Evolutionary conservation across 2,113 vertebrate genomes (phyloP), one percentile per base, ranked within the genome.

Genomic region (Muntiacus reevesi): DNA sequence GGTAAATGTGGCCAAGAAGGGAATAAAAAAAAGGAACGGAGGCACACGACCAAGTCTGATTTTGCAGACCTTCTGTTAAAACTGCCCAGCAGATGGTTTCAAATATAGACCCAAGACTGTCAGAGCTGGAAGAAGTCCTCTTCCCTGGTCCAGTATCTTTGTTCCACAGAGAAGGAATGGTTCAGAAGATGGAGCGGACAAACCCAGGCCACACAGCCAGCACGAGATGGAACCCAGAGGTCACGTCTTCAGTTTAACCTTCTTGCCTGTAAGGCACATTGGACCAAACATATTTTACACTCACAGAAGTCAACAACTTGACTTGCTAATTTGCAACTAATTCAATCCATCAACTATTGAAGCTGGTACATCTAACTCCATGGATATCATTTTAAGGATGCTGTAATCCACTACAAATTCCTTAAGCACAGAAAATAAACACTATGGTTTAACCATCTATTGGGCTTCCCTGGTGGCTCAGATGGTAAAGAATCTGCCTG

Each of bases 61-160:
- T 89, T 84, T 95, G 54, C 81, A 91, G 54, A 71, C n/a, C 43
- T 94, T 96, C 88, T 97, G 79, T 84, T 92, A 82, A 91, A 89
- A 92, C 57, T 67, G 76, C 12, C 91, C 83, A 30, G 23, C 85
- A 93, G 87, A 95, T 95, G 81, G 88, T 45, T 94, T 90, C 93
- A 93, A 96, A 87, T 82, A 87, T 52, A 79, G 67, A 90, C 47
- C 28, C 27, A 79, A 92, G 81, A 67, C 52, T 81, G 57, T 21
- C 16, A 36, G 23, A 76, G 86, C 91, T 17, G 57, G 86, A 94
- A 95, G 57, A 82, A 45, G 47, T 57, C 76, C 43, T 59, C 84
- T 60, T 71, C 59, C 74, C 7, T 6, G 28, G 43, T 8, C 57
- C 55, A 30, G 23, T 12, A 3, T 52, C 71, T 43, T 50, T 33